Evolutionary conservation across 1,140 invertebrate species (phyloP).

Genomic region (Cheumatopsyche charites): DNA sequence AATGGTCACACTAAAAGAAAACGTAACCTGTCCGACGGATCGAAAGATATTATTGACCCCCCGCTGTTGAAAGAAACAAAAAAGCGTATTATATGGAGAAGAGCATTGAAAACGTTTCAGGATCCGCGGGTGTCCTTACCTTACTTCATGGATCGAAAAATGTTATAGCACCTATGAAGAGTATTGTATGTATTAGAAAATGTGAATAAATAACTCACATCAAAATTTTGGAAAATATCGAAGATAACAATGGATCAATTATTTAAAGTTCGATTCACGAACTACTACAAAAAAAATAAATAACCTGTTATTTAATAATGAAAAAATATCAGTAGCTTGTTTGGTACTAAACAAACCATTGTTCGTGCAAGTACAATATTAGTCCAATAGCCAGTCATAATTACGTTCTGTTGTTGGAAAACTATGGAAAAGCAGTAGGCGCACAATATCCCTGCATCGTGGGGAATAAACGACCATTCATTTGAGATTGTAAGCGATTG

Average conservation of each 20-base stretch:
- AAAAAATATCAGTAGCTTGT: too few species aligned
- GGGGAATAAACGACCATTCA: conserved; percentile 25
- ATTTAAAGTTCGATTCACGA: too few species aligned
- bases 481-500: conserved; percentile 37
- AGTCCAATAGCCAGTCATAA: conserved; percentile 41
- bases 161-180: conserved; percentile 9
- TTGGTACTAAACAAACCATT: too few species aligned
- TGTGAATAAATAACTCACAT: neutral
- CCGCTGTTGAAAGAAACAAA: conserved; percentile 18
- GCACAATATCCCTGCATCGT: neutral
- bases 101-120: conserved; percentile 24
- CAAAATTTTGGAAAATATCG: too few species aligned
- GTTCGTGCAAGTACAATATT: too few species aligned
- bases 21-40: neutral
- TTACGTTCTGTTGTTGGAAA: conserved; percentile 29
- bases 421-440: too few species aligned
- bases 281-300: too few species aligned
- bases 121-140: conserved; percentile 15
- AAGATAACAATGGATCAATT: too few species aligned
- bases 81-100: neutral
- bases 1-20: conserved; percentile 22
- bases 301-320: too few species aligned
- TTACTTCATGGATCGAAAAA: neutral
- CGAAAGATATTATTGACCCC: conserved; percentile 14
- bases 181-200: neutral